Conservation (phyloP, 2,888 invertebrate species). For the Acleris holmiana region DNA sequence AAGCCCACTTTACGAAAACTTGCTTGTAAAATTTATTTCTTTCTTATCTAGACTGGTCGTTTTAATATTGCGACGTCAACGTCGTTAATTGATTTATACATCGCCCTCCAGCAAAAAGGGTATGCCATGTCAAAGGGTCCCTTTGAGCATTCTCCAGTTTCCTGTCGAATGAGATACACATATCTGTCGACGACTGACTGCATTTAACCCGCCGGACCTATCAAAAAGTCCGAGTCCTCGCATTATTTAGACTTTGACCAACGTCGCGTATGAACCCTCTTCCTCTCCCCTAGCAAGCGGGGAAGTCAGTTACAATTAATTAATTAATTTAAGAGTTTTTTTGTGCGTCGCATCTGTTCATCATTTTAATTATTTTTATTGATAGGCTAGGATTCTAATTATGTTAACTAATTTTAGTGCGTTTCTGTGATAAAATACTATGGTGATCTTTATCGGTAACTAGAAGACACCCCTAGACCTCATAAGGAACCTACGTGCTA, state of each 20-base stretch:
- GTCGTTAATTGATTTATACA: conserved; percentile 49
- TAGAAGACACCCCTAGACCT: no score
- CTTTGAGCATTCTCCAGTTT: conserved; percentile 68
- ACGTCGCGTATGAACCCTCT: conserved; percentile 55
- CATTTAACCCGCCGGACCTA: conserved; percentile 50
- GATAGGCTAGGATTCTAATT: no score
- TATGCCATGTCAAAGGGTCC: conserved; percentile 56
- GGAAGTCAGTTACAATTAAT: conserved; percentile 54
- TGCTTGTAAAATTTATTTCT: conserved; percentile 43
- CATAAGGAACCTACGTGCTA: no score
- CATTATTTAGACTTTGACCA: conserved; percentile 63
- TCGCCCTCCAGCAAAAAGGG: conserved; percentile 44
- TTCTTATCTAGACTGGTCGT: conserved; percentile 18
- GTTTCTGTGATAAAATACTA: no score
- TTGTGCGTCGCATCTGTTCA: no score
- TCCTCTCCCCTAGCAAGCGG: conserved; percentile 27
- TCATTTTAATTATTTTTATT: no score
- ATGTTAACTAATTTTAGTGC: no score
- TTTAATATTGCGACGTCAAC: conserved; percentile 37
- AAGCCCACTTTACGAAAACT: conserved; percentile 60
- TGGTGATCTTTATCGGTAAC: no score
- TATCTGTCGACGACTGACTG: conserved; percentile 58
- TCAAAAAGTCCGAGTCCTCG: conserved; percentile 65
- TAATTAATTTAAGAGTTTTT: conserved; percentile 52
- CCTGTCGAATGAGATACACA: conserved; percentile 52